A percentile compares a stretch with the other conserved stretches of the same genome.
These are phyloP conservation scores for Apomyelois bistriatella DNA, from an alignment of 2,888 invertebrate species.

Conservation along the genomic window DNA sequence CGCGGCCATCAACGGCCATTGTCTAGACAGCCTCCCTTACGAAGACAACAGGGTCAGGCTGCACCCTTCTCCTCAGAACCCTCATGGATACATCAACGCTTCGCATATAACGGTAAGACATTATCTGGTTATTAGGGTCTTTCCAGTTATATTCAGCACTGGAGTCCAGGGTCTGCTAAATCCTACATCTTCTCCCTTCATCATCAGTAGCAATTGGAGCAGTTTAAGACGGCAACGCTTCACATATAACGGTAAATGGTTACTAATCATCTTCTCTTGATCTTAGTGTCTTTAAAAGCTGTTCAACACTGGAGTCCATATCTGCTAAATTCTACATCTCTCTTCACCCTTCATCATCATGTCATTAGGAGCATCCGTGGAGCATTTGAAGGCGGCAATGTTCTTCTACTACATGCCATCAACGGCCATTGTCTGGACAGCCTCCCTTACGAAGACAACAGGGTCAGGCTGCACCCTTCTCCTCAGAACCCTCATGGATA, in stretches of 20 bases:
- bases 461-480: conserved; percentile 90
- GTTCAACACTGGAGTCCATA: too few relatives aligned
- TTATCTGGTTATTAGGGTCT: too few relatives aligned
- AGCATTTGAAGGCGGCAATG: conserved; percentile 85
- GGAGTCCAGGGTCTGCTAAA: too few relatives aligned
- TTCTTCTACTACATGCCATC: conserved; percentile 84
- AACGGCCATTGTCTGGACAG: conserved; percentile 83
- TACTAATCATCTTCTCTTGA: too few relatives aligned
- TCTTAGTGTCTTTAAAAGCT: too few relatives aligned
- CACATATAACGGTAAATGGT: too few relatives aligned
- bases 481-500: conserved; percentile 93
- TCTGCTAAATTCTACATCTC: too few relatives aligned
- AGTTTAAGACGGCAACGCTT: too few relatives aligned
- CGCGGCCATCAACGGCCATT: conserved; percentile 73
- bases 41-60: conserved; percentile 93
- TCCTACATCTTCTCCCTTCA: too few relatives aligned
- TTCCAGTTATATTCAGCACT: too few relatives aligned
- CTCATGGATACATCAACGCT: conserved; percentile 95
- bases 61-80: conserved; percentile 90
- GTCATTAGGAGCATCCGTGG: conserved; percentile 81
- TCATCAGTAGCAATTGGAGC: too few relatives aligned
- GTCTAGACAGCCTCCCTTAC: conserved; percentile 90
- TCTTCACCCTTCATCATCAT: too few relatives aligned
- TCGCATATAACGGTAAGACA: conserved; percentile 91
- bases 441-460: conserved; percentile 94